Evolutionary conservation across 2,797 vertebrate genomes (phyloP).

Genomic region (Sciurus vulgaris): DNA sequence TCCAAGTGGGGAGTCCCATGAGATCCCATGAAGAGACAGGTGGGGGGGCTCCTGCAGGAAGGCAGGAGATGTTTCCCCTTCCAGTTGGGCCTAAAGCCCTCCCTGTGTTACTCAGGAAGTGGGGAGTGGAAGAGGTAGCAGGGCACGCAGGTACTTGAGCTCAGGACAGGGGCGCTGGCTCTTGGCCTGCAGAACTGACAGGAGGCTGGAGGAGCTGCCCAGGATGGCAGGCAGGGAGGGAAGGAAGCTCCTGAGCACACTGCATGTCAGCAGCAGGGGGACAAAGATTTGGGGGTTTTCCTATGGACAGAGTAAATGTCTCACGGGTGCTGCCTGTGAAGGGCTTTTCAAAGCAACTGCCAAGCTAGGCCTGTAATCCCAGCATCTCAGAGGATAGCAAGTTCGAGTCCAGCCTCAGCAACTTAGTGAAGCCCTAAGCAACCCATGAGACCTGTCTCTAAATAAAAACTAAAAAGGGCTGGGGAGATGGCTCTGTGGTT

Average conservation of each 20-base stretch:
- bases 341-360: background rate
- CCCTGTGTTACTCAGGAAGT: background rate
- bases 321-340: background rate
- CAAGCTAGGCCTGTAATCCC: background rate
- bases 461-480: too few relatives aligned
- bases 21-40: background rate
- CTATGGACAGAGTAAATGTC: background rate
- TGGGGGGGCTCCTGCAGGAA: background rate
- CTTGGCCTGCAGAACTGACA: background rate
- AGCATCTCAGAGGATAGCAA: too few relatives aligned
- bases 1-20: background rate
- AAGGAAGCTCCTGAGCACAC: background rate
- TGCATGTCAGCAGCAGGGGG: too few relatives aligned
- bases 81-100: background rate
- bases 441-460: too few relatives aligned
- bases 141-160: background rate
- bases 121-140: background rate
- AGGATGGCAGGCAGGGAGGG: too few relatives aligned
- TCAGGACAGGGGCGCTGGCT: accelerated
- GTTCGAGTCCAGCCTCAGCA: too few relatives aligned
- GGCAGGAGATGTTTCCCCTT: background rate
- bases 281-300: background rate
- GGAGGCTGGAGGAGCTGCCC: background rate
- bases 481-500: too few relatives aligned
- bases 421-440: too few relatives aligned